Evolutionary conservation across 2,888 invertebrate species (phyloP), one percentile per base, ranked within the genome.

Genomic region (Tanaodytes sp.): DNA sequence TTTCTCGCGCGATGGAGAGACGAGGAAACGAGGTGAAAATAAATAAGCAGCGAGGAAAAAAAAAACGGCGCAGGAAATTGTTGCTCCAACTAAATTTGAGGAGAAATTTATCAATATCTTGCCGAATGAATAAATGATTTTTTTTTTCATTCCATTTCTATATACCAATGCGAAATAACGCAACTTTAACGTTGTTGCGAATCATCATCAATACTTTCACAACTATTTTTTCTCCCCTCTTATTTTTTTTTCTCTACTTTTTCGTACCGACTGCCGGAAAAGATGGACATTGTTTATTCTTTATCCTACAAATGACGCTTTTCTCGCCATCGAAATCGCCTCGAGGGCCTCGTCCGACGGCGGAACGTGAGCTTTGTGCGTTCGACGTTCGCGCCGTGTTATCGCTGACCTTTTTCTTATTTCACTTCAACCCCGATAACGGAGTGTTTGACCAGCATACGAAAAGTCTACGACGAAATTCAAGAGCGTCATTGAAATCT

Each of bases 341-440:
- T 61, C 30, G 45, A 67, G 61, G 55, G 55, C 37, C 31, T 62
- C 30, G 40, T n/a, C 23, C 57, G 49, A 14, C 30, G 23, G 45
- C 61, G 43, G 48, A 59, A 62, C 67, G 61, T 61, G 67, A 62
- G 55, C 55, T 67, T 67, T 67, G 55, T 67, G 67, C 55, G 67
- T 57, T 67, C 55, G 67, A 62, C 67, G 57, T 51, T 52, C 57
- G 67, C 48, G 30, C 51, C 62, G 15, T 46, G 62, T 68, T 68
- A 68, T 68, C 67, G 67, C 57, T 68, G 62, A 68, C 61, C 61
- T 68, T 68, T 68, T 68, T 67, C 57, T 61, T 68, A 68, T 62
- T 68, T 62, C 37, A 57, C 57, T 62, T 62, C 40, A 55, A 19
- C 51, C 31, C 57, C 62, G 68, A 68, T 57, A 52, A 62, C 40